These are phyloP conservation scores for Hydractinia symbiolongicarpus DNA, from an alignment of 30 jellyfish, hydroid and myxozoan species.

Conservation along the genomic window DNA sequence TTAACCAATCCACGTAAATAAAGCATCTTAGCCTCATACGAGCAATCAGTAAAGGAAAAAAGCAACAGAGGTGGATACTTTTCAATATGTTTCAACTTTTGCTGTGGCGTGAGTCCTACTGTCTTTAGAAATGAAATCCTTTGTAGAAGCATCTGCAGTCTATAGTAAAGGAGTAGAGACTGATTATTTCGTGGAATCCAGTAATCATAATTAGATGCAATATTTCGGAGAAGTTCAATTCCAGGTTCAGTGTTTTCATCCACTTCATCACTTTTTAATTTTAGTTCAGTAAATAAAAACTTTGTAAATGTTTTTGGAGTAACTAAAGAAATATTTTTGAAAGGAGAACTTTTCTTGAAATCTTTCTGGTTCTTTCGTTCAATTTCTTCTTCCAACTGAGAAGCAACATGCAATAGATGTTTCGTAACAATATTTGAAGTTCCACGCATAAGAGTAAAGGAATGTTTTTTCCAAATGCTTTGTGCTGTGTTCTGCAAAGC, in stretches of 20 bases:
- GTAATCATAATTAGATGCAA: conserved; percentile 32
- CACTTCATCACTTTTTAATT: conserved; percentile 25
- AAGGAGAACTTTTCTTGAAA: not conserved
- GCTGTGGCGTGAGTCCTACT: conserved; percentile 34
- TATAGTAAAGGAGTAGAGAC: conserved; percentile 19
- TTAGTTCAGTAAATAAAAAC: not conserved
- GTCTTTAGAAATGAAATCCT: conserved; percentile 29
- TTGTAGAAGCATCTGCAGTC: conserved; percentile 29
- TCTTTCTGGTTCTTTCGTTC: no score
- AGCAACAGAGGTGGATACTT: conserved; percentile 38
- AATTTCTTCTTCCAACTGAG: no score
- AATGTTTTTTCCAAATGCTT: no score
- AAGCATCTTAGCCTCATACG: conserved; percentile 23
- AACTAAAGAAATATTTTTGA: conserved; percentile 22
- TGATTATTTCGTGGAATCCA: conserved; percentile 30
- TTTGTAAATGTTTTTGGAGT: conserved; percentile 9
- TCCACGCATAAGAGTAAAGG: no score
- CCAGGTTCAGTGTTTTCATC: conserved; percentile 11
- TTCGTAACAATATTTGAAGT: no score
- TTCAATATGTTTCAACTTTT: conserved; percentile 35
- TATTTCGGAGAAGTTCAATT: conserved; percentile 26
- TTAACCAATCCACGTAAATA: conserved; percentile 31
- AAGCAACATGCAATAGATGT: no score
- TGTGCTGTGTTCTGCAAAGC: no score
- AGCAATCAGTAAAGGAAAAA: conserved; percentile 16